Conservation (phyloP, 2,888 invertebrate species). For the Linyphia triangularis region DNA sequence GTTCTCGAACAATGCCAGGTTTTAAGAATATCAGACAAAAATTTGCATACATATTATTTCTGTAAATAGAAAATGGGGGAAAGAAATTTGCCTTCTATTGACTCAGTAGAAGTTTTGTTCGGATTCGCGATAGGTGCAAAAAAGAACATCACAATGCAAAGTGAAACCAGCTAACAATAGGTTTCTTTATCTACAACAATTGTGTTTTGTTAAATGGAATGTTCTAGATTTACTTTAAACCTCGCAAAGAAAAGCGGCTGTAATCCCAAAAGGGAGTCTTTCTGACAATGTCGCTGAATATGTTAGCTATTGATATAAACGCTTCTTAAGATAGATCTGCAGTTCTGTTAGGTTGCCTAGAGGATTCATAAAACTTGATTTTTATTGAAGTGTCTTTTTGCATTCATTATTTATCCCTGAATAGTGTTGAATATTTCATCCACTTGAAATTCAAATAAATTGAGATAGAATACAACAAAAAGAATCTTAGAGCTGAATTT, state of each 20-base stretch:
- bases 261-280: constrained; percentile 7
- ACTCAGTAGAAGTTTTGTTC: background rate
- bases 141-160: constrained; percentile 36
- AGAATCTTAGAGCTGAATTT: background rate
- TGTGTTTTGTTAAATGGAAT: constrained; percentile 24
- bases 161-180: constrained; percentile 30
- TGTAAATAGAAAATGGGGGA: constrained; percentile 20
- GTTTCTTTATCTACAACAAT: constrained; percentile 21
- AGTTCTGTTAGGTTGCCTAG: background rate
- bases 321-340: background rate
- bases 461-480: background rate
- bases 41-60: constrained; percentile 71
- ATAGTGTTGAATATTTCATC: background rate
- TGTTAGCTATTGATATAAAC: background rate
- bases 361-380: background rate
- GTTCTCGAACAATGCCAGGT: constrained; percentile 55
- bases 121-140: constrained; percentile 7
- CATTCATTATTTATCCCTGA: background rate
- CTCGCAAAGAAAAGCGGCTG: constrained; percentile 8
- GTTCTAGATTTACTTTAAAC: constrained; percentile 23
- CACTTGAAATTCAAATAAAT: background rate
- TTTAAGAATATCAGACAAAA: constrained; percentile 67
- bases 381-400: background rate
- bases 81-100: constrained; percentile 8
- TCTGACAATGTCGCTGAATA: background rate